These are phyloP conservation scores for Callopanchax toddi DNA, from an alignment of 2,113 vertebrate genomes.

Conservation along the genomic window DNA sequence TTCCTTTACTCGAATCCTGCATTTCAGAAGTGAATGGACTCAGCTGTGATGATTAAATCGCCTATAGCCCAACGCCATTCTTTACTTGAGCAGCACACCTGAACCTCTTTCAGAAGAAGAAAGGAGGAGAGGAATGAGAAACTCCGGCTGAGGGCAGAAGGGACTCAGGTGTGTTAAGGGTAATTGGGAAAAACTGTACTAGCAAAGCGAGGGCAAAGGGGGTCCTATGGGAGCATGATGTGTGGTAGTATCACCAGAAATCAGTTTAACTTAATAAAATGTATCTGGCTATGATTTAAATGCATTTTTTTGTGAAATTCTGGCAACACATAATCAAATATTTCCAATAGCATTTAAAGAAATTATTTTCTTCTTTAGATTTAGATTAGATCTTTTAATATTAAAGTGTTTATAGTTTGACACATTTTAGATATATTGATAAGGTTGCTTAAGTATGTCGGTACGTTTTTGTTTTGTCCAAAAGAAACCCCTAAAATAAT, in stretches of 20 bases:
- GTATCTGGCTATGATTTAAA: no score
- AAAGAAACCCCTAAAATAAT: no score
- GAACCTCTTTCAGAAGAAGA: conserved; percentile 27
- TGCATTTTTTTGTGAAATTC: no score
- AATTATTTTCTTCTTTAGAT: no score
- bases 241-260: not conserved
- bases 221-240: conserved; percentile 10
- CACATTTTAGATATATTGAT: no score
- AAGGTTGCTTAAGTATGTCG: no score
- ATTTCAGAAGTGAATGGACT: conserved; percentile 30
- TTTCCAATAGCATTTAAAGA: no score
- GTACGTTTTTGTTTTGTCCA: no score
- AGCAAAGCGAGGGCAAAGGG: conserved; percentile 21
- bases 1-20: not conserved
- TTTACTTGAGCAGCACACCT: conserved; percentile 37
- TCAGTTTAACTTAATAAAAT: not conserved
- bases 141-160: not conserved
- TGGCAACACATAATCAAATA: no score
- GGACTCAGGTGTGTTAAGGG: conserved; percentile 51
- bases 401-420: no score
- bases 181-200: conserved; percentile 53
- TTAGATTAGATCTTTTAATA: no score
- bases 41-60: conserved; percentile 45
- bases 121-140: not conserved
- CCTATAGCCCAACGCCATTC: conserved; percentile 27